These are phyloP conservation scores for Tichodroma muraria DNA, from an alignment of 2,113 vertebrate genomes.

Conservation along the genomic window DNA sequence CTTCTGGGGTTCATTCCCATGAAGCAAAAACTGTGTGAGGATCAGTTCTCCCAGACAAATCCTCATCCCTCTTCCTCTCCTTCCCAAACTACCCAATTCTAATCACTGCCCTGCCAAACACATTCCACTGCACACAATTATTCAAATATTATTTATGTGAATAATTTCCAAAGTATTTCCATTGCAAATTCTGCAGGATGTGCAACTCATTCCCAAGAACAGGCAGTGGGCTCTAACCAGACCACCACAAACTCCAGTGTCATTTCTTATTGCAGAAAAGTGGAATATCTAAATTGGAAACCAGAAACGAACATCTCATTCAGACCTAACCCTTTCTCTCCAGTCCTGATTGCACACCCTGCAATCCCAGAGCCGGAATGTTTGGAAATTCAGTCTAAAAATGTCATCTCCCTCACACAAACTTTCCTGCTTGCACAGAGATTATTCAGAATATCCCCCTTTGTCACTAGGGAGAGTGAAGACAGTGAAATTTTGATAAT, in stretches of 20 bases:
- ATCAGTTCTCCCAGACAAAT: background rate
- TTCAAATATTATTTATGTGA: background rate
- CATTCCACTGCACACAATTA: background rate
- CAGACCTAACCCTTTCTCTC: background rate
- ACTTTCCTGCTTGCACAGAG: background rate
- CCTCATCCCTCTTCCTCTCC: background rate
- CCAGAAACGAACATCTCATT: background rate
- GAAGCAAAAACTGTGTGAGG: background rate
- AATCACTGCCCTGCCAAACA: background rate
- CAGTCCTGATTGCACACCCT: background rate
- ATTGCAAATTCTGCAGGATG: background rate
- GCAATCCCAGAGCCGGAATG: background rate
- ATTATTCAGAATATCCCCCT: background rate
- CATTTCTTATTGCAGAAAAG: background rate
- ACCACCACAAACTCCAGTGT: background rate
- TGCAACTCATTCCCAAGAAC: background rate
- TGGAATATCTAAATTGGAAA: background rate
- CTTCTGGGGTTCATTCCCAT: background rate
- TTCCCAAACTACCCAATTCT: background rate
- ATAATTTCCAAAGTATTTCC: background rate
- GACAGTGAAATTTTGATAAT: background rate
- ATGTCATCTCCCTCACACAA: background rate
- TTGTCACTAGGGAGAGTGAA: background rate
- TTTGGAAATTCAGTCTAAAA: background rate
- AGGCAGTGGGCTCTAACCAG: background rate